Evolutionary conservation across 2,113 vertebrate species (phyloP).

Genomic region (Pseudorhombus dupliciocellatus): DNA sequence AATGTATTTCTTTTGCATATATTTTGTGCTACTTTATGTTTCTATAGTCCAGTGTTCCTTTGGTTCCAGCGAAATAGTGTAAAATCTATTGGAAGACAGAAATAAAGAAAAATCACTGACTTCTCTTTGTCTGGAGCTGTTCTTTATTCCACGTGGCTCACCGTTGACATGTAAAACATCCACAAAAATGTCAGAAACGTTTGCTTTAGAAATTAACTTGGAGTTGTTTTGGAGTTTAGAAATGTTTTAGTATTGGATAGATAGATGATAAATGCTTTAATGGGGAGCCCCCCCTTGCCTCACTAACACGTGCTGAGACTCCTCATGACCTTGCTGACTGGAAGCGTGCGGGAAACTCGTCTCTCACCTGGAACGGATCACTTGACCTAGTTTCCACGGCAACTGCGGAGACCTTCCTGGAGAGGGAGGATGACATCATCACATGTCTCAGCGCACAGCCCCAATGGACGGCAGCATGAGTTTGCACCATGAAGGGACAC

Average conservation of each 20-base stretch:
- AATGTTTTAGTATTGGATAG: background rate
- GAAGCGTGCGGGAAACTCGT: background rate
- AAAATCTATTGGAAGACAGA: constrained; percentile 84
- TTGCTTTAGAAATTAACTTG: too few species aligned
- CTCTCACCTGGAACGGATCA: background rate
- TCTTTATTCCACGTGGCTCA: background rate
- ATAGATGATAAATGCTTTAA: background rate
- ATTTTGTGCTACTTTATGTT: constrained; percentile 84
- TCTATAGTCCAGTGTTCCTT: constrained; percentile 84
- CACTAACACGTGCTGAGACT: background rate
- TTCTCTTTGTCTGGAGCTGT: background rate
- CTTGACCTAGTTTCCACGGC: constrained; percentile 15
- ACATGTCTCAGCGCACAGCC: background rate
- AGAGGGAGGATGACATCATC: background rate
- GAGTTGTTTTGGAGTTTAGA: too few species aligned
- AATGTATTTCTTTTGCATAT: constrained; percentile 80
- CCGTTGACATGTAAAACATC: background rate
- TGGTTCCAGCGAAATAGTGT: constrained; percentile 83
- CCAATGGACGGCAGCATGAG: background rate
- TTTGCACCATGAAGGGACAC: background rate
- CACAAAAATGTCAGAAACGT: too few species aligned
- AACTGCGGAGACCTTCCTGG: constrained; percentile 1
- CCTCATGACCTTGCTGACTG: background rate
- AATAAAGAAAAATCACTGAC: constrained; percentile 80
- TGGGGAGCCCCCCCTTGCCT: too few species aligned